Base-by-base conservation (phyloP, 1,140 invertebrate species). In the Drosophila nikananu region DNA sequence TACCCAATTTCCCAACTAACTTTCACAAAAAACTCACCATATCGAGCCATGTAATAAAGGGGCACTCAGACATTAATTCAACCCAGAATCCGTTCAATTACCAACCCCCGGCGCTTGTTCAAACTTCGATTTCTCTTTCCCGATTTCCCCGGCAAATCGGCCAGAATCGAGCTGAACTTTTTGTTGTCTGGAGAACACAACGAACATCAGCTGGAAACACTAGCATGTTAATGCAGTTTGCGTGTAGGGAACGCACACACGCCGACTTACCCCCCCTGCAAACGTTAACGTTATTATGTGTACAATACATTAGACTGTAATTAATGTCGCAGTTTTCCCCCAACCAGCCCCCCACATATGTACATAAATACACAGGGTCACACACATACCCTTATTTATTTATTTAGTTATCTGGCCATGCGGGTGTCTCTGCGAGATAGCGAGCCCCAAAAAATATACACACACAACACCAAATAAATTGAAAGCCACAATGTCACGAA, bases 141-240 rank as follows among this genome's bases (percentile, higher is more conserved):
- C 49, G 10, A 51, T n/a, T 27, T 49, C 13, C 57, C 60, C 13
- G 23, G 23, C 5, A 32, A 21, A 30, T 44, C 9, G 30, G 17
- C 9, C 23, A 19, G 37, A 74, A 75, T 74, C 54, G 25, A 39
- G 52, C 21, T 25, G 19, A 75, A 51, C 39, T 59, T 74, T 57
- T 57, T 39, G 1, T 35, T 57, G 30, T 42, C 51, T 9, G 35
- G 39, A 39, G 21, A 41, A 48, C 57, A 59, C 39, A 64, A 25
- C 5, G 23, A 68, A 71, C 51, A 64, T 19, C 52, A 42, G 52
- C 48, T 54, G 48, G 32, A 44, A 44, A 23, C 30, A 55, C 67
- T 39, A 39, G 41, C 61, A 49, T 72, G 54, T 35, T 82, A 76
- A 86, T 87, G 83, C 83, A 80, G 83, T 83, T 86, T 86, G 63